phyloP scores from a whole-genome alignment of 1,140 invertebrate species.

The Augochlora pura region DNA sequence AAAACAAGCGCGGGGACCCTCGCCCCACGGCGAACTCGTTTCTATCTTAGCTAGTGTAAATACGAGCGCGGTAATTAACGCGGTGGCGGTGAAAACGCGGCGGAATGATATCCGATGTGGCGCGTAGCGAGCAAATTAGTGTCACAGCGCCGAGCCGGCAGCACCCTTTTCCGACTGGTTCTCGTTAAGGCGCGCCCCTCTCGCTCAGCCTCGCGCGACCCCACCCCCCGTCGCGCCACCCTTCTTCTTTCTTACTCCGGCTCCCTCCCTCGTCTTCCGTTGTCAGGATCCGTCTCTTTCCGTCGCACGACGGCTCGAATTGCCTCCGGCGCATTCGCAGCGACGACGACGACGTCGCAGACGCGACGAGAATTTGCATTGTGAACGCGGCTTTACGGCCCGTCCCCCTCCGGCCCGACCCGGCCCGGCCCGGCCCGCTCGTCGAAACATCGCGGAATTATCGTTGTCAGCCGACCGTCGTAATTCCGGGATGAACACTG shows the following conservation, averaged over 20 bases:
- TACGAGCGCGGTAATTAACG: constrained; percentile 73
- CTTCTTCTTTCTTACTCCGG: not conserved
- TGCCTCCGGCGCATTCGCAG: constrained; percentile 36
- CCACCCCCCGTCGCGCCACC: not conserved
- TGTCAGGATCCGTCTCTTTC: constrained; percentile 29
- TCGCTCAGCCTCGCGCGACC: not conserved
- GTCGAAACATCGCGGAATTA: constrained; percentile 60
- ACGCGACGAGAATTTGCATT: constrained; percentile 55
- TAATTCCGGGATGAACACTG: constrained; percentile 60
- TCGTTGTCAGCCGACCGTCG: constrained; percentile 58
- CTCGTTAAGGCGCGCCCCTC: constrained; percentile 47
- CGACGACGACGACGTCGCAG: constrained; percentile 14
- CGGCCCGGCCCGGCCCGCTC: constrained; percentile 34
- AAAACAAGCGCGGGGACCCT: constrained; percentile 24
- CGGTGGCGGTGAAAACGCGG: constrained; percentile 70
- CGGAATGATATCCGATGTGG: constrained; percentile 58
- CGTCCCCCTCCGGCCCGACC: constrained; percentile 13
- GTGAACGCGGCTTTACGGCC: constrained; percentile 59
- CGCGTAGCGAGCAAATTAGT: constrained; percentile 61
- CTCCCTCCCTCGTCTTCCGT: constrained; percentile 11
- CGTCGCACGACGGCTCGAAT: constrained; percentile 2
- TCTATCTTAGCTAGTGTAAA: constrained; percentile 52
- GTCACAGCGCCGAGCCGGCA: constrained; percentile 43
- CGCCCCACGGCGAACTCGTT: constrained; percentile 19
- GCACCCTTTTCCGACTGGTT: constrained; percentile 48